Conservation (phyloP, 2,797 vertebrate species). For the Galago senegalensis region DNA sequence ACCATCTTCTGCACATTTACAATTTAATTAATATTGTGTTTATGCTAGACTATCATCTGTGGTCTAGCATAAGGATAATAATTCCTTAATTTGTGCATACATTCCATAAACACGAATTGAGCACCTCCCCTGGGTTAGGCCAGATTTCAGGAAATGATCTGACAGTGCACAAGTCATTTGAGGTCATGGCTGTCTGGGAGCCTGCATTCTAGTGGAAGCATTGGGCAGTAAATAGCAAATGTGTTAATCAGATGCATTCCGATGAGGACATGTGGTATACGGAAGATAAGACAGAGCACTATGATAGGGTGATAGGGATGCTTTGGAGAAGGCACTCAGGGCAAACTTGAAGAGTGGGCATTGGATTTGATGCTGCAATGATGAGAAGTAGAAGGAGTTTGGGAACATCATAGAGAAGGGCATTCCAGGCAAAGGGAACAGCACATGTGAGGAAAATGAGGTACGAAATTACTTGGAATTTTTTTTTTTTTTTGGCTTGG, state of each 20-base stretch:
- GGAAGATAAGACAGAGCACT: not conserved
- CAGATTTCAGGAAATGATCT: not conserved
- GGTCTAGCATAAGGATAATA: not conserved
- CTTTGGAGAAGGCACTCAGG: accelerated
- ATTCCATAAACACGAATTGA: not conserved
- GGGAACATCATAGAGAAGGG: not conserved
- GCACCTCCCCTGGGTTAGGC: not conserved
- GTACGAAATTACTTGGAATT: not conserved
- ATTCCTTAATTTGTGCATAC: not conserved
- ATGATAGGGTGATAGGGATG: not conserved
- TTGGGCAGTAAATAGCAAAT: not conserved
- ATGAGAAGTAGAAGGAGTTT: accelerated
- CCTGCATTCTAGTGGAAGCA: not conserved
- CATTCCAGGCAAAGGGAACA: not conserved
- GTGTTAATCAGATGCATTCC: not conserved
- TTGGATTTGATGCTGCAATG: too few relatives aligned
- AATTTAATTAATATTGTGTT: constrained; percentile 68
- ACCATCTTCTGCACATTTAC: not conserved
- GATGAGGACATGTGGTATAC: not conserved
- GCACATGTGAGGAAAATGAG: not conserved
- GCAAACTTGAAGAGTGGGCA: not conserved
- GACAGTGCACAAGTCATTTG: not conserved
- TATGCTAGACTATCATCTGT: not conserved
- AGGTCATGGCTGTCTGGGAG: not conserved
- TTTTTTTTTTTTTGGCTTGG: not conserved